These are phyloP conservation scores for Drosophila suzukii DNA, from an alignment of 1,140 invertebrate species.

Conservation along the genomic window DNA sequence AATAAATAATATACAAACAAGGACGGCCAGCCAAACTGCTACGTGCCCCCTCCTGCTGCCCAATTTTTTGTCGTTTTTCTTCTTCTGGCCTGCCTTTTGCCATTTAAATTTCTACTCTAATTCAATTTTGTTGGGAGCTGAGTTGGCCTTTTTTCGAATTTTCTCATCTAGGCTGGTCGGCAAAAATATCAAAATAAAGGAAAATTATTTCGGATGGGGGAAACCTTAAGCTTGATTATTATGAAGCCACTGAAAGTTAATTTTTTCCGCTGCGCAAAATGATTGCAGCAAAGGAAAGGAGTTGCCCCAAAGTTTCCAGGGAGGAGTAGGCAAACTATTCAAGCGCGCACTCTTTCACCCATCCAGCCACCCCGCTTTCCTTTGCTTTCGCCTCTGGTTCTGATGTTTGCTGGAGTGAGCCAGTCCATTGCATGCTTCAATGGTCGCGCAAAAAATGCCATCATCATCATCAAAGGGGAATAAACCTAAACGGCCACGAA, in stretches of 20 bases:
- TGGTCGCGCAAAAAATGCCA: slow-evolving; percentile 78
- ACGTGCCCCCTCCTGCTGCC: slow-evolving; percentile 1
- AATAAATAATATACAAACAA: slow-evolving; percentile 71
- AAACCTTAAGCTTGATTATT: slow-evolving; percentile 72
- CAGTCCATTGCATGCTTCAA: slow-evolving; percentile 77
- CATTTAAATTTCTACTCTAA: slow-evolving; percentile 79
- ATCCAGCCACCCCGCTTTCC: slow-evolving; percentile 11
- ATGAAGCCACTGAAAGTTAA: slow-evolving; percentile 56
- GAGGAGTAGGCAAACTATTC: slow-evolving; percentile 63
- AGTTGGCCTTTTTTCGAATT: slow-evolving; percentile 61
- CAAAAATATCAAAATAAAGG: slow-evolving; percentile 42
- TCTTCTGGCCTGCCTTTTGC: slow-evolving; percentile 25
- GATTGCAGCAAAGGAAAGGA: slow-evolving; percentile 18
- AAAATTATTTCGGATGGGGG: slow-evolving; percentile 42
- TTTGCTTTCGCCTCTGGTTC: slow-evolving; percentile 7
- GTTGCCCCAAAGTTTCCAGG: slow-evolving; percentile 6
- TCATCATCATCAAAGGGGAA: slow-evolving; percentile 78
- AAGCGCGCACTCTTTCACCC: slow-evolving; percentile 72
- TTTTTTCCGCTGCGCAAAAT: slow-evolving; percentile 26
- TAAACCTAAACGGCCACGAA: slow-evolving; percentile 81
- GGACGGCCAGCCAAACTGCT: slow-evolving; percentile 20
- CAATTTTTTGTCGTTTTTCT: slow-evolving; percentile 1
- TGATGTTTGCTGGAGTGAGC: slow-evolving; percentile 61
- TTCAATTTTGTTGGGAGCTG: slow-evolving; percentile 75
- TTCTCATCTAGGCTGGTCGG: slow-evolving; percentile 35